Evolutionary conservation across 1,140 invertebrate species (phyloP), one percentile per base, ranked within the genome.

Genomic region (Dinoponera quadriceps): DNA sequence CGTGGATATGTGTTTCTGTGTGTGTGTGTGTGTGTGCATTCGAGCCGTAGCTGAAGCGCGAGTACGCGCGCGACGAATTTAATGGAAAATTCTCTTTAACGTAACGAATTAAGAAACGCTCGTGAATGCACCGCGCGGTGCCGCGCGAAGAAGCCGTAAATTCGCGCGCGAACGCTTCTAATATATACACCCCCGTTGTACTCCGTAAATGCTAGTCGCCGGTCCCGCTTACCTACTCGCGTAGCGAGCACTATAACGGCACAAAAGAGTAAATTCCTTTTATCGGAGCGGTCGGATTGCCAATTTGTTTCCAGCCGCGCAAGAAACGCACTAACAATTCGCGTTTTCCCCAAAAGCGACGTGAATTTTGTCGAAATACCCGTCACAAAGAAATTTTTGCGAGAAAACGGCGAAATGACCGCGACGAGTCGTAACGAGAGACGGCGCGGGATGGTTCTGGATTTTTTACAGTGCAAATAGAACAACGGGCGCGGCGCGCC

Each of bases 41-140:
- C 38, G 38, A 51, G 65, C 55, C n/a, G 5, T n/a, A 20, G 29
- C 11, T 18, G 14, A 48, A 27, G 16, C 16, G 65, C 49, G 3
- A 44, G 59, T 29, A 44, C 18, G 27, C 48, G 59, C 13, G 18
- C 33, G 51, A 38, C 51, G 29, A 13, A 59, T 57, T 80, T 80
- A 57, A 80, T 59, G 25, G 51, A 57, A 80, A 80, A 80, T 80
- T 71, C 22, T 78, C 49, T 57, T 78, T 57, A 80, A 27, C 22
- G 18, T 22, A 22, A 25, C 25, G 25, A 80, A 69, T 80, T 80
- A 80, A 80, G 75, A 80, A 69, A 80, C 33, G 49, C 29, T 44
- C 38, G 38, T 44, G 49, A 44, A 33, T 57, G 29, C 49, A 14
- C 38, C 48, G 49, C 49, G 38, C 62, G 74, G 25, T 18, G 27